Evolutionary conservation across 2,113 vertebrate species (phyloP), one percentile per base, ranked within the genome.

Genomic region (Callipepla californica): DNA sequence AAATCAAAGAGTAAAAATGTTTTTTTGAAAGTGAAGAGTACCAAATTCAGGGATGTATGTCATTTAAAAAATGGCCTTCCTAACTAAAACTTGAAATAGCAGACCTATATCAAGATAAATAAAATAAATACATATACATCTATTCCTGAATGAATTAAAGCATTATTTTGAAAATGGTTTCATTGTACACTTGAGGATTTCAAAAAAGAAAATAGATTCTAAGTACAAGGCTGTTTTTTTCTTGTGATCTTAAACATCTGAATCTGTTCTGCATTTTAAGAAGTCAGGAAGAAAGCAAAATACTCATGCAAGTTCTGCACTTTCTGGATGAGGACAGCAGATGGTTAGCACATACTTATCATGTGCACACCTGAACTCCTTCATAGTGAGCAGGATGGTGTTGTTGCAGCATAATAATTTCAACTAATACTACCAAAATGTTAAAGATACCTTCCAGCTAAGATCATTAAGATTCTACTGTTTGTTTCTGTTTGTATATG

Each of bases 391-490:
- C 53, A 92, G 69, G 26, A 53, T 53, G 51, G 51, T 86, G 36
- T 6, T 80, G 44, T 48, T 79, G 23, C n/a, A 45, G 30, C 2
- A 0, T 57, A 65, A 68, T 32, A 73, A 79, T 75, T 51, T 21
- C 32, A 57, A 76, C n/a, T 75, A 91, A 76, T 85, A 19, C 26
- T 73, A 65, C 53, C 13, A 8, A 47, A 38, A 69, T 67, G 11
- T 72, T 90, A 38, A 81, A 90, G 73, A 44, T n/a, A 17, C n/a
- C n/a, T 84, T 95, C 63, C 44, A 86, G 16, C 34, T 7, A 62
- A 77, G 26, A 57, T 48, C 2, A 2, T 47, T 76, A 65, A 47
- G 9, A 36, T 80, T 80, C 44, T 85, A 16, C 18, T 66, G 26
- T 65, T 51, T 82, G 53, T 10, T 8, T 89, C 19, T 73, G 32